phyloP scores from a whole-genome alignment of 2,888 invertebrate genomes.

The Antitype chi region DNA sequence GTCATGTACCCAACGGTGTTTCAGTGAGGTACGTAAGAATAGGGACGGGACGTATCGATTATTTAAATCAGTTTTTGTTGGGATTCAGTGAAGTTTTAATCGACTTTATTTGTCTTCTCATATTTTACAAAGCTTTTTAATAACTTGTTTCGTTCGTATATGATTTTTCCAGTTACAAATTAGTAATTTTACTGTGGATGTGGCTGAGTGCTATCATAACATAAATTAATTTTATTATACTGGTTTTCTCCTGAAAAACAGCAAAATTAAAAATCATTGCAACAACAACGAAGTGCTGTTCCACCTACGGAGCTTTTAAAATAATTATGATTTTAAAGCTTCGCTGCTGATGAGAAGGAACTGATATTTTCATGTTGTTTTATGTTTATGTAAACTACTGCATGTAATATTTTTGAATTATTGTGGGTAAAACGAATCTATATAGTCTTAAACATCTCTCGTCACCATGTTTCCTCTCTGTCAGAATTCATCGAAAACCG shows the following conservation, averaged over 20 bases:
- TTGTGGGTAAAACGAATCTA: not conserved
- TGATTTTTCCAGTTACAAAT: too few species aligned
- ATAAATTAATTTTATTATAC: not conserved
- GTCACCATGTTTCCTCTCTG: too few species aligned
- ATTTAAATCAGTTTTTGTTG: not conserved
- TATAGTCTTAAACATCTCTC: too few species aligned
- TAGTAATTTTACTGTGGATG: too few species aligned
- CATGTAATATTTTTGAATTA: not conserved
- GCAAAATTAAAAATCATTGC: constrained; percentile 26
- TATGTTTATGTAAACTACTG: not conserved
- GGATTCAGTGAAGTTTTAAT: not conserved
- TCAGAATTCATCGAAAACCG: too few species aligned
- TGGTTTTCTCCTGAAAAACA: not conserved
- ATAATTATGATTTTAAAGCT: constrained; percentile 21
- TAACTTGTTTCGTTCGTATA: too few species aligned
- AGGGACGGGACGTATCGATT: constrained; percentile 24
- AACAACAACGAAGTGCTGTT: constrained; percentile 23
- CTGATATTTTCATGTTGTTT: not conserved
- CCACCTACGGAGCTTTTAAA: constrained; percentile 28
- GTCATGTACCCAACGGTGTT: constrained; percentile 11
- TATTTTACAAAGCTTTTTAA: too few species aligned
- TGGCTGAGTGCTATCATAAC: not conserved
- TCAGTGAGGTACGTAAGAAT: constrained; percentile 26
- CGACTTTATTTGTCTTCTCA: too few species aligned
- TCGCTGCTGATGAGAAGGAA: constrained; percentile 15